phyloP scores from a whole-genome alignment of 2,888 invertebrate species.

The Leptopterna dolabrata region DNA sequence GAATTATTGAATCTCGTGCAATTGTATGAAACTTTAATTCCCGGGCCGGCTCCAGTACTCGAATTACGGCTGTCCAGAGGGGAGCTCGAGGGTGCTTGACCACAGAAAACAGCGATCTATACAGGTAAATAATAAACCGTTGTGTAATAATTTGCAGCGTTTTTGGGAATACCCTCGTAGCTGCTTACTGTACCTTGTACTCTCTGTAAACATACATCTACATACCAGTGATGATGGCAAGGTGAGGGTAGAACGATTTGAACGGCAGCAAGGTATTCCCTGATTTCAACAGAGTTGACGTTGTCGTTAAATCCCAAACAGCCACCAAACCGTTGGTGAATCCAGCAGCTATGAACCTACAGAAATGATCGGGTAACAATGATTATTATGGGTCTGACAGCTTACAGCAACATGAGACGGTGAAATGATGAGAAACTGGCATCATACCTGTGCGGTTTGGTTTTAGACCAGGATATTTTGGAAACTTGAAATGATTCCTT shows the following conservation, averaged over 20 bases:
- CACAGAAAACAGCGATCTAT: too few species aligned
- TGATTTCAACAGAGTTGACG: slow-evolving; percentile 70
- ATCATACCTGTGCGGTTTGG: slow-evolving; percentile 58
- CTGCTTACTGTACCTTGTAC: too few species aligned
- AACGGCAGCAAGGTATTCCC: slow-evolving; percentile 71
- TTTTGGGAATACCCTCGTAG: too few species aligned
- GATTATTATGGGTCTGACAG: neutral
- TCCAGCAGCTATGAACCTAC: slow-evolving; percentile 72
- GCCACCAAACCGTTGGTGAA: slow-evolving; percentile 77
- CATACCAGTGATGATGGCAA: slow-evolving; percentile 72
- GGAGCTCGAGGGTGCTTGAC: too few species aligned
- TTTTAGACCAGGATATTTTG: slow-evolving; percentile 57
- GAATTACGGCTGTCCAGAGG: too few species aligned
- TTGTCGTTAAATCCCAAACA: slow-evolving; percentile 72
- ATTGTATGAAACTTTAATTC: too few species aligned
- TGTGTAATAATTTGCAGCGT: too few species aligned
- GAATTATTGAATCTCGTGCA: too few species aligned
- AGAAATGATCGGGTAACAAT: slow-evolving; percentile 56
- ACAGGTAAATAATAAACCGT: too few species aligned
- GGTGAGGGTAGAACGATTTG: slow-evolving; percentile 73
- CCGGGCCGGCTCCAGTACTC: too few species aligned
- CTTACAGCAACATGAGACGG: neutral
- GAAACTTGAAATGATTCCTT: slow-evolving; percentile 59
- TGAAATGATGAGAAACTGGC: neutral
- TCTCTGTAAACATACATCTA: too few species aligned